Conservation (phyloP, 2,888 invertebrate genomes). For the Hyposoter didymator region DNA sequence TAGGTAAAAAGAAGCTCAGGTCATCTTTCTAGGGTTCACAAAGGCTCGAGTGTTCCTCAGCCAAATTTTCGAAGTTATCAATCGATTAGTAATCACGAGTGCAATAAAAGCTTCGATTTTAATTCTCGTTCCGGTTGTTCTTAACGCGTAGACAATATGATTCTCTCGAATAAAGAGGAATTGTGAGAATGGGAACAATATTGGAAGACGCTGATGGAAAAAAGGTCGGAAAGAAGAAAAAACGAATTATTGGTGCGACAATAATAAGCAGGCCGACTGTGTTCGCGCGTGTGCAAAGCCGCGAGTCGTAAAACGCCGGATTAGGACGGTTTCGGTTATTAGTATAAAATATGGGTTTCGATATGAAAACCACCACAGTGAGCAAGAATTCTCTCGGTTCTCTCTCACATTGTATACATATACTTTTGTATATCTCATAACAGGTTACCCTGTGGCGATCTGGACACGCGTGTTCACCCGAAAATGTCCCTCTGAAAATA, state of each 20-base stretch:
- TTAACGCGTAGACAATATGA: background rate
- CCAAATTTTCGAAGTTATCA: too few relatives aligned
- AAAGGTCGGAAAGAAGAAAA: conserved; percentile 39
- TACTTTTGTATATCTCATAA: conserved; percentile 59
- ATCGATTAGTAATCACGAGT: too few relatives aligned
- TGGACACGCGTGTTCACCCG: conserved; percentile 10
- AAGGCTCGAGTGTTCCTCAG: too few relatives aligned
- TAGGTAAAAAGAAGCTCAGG: too few relatives aligned
- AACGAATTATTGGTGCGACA: conserved; percentile 66
- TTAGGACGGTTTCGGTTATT: conserved; percentile 79
- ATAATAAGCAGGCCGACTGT: conserved; percentile 62
- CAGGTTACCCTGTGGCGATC: conserved; percentile 52
- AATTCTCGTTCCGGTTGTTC: background rate
- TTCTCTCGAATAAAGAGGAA: background rate
- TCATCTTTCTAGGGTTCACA: too few relatives aligned
- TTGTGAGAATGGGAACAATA: conserved; percentile 15
- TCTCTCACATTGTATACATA: conserved; percentile 19
- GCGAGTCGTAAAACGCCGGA: conserved; percentile 78
- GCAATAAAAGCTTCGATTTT: background rate
- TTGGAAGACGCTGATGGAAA: conserved; percentile 10
- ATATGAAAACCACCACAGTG: conserved; percentile 66
- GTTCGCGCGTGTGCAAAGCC: conserved; percentile 49
- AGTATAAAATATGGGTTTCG: conserved; percentile 77
- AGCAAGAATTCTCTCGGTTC: conserved; percentile 12
- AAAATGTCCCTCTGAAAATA: conserved; percentile 18